Conservation (phyloP, 2,888 invertebrate genomes). For the Drosophila lacicola region DNA sequence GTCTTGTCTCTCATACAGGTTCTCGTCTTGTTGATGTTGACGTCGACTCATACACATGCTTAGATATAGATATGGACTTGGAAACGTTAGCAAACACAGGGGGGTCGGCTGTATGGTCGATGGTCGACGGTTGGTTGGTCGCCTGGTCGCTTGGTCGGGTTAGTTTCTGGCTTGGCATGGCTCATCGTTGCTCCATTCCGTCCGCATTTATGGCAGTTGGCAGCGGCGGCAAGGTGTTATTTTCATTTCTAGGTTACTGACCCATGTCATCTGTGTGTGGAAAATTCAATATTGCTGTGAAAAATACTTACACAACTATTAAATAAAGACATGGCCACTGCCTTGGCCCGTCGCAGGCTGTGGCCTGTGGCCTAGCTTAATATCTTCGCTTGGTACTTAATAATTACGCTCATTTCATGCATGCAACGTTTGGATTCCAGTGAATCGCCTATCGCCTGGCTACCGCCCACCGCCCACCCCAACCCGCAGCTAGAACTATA, state of each 20-base stretch:
- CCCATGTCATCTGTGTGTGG: constrained; percentile 80
- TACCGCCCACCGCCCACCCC: constrained; percentile 27
- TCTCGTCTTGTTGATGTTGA: constrained; percentile 56
- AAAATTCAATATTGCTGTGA: constrained; percentile 81
- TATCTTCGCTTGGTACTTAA: constrained; percentile 69
- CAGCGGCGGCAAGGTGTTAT: constrained; percentile 73
- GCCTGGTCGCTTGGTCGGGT: constrained; percentile 45
- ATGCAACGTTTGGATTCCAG: constrained; percentile 77
- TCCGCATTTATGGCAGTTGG: constrained; percentile 74
- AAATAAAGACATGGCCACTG: constrained; percentile 67
- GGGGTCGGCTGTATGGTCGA: constrained; percentile 51
- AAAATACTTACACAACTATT: constrained; percentile 77
- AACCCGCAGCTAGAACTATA: constrained; percentile 6
- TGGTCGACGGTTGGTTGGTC: constrained; percentile 45
- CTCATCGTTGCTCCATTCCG: constrained; percentile 59
- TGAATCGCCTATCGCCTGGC: constrained; percentile 54
- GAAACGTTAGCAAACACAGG: constrained; percentile 68
- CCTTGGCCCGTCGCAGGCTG: constrained; percentile 10
- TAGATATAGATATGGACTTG: constrained; percentile 75
- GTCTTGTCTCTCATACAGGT: constrained; percentile 73
- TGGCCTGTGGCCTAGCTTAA: constrained; percentile 53
- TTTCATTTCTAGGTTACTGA: constrained; percentile 81
- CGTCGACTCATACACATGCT: constrained; percentile 67
- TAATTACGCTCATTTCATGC: constrained; percentile 81
- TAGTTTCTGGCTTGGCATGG: constrained; percentile 56